Percentiles rank a stretch among this genome's conserved stretches.
Evolutionary conservation across 2,113 vertebrate species (phyloP).

Genomic region (Mixornis gularis): DNA sequence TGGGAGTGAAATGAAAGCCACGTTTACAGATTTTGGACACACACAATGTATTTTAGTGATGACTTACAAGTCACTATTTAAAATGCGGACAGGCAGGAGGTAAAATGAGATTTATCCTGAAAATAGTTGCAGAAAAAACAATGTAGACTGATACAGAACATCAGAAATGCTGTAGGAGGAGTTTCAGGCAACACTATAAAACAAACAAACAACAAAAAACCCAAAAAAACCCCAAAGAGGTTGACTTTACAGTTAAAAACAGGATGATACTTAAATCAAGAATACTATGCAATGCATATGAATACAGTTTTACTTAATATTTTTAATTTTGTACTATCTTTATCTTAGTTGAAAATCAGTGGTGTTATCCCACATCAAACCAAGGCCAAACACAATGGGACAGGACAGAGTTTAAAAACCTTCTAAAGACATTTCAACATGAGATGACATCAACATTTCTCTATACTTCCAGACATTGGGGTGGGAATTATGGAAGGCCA

Average conservation of each 20-base stretch:
- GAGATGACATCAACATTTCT: background rate
- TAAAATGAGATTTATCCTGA: background rate
- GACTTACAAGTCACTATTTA: background rate
- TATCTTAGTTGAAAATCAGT: background rate
- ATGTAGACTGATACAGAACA: background rate
- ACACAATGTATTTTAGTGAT: background rate
- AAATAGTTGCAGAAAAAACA: background rate
- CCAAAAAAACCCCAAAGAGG: fast-evolving
- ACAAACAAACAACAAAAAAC: background rate
- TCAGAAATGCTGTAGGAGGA: background rate
- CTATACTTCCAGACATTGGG: background rate
- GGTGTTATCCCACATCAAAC: background rate
- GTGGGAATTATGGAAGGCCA: background rate
- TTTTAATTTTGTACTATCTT: background rate
- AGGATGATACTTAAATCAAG: background rate
- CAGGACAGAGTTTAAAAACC: background rate
- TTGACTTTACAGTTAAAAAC: background rate
- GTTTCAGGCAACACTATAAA: background rate
- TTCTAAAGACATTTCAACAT: background rate
- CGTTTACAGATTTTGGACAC: background rate
- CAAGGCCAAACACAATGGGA: background rate
- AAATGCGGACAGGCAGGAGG: background rate
- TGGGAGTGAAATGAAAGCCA: background rate
- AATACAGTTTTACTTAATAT: background rate
- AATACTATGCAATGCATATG: fast-evolving